These are phyloP conservation scores for Ondatra zibethicus DNA, from an alignment of 2,113 vertebrate species.

Conservation along the genomic window DNA sequence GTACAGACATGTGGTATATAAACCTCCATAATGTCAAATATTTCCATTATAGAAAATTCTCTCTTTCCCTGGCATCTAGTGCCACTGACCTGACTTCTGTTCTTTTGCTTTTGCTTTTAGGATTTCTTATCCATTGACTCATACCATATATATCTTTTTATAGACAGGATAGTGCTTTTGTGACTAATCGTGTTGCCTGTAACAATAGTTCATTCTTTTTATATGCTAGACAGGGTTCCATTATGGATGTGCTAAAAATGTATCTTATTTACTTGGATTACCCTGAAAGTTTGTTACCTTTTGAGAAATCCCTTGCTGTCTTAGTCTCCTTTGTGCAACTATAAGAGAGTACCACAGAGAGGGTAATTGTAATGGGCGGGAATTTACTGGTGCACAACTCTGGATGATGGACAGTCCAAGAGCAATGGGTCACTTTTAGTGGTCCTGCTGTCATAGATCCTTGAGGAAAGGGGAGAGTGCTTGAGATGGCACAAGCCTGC, in stretches of 20 bases:
- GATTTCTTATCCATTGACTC: neutral
- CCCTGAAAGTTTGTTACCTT: too few species aligned
- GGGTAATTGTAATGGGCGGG: neutral
- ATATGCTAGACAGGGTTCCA: neutral
- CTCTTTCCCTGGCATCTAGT: neutral
- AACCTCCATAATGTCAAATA: neutral
- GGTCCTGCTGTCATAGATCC: neutral
- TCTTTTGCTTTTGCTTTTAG: conserved; percentile 16
- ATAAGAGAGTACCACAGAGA: neutral
- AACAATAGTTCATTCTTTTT: neutral
- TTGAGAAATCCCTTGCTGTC: neutral
- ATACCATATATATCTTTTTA: neutral
- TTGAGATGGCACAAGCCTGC: neutral
- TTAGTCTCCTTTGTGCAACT: neutral
- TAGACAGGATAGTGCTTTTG: neutral
- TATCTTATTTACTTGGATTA: neutral
- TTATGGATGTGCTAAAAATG: neutral
- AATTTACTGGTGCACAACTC: neutral
- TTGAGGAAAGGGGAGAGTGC: neutral
- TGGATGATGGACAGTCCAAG: neutral
- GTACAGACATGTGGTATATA: neutral
- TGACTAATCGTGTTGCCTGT: neutral
- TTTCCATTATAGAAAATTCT: neutral
- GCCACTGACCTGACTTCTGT: neutral
- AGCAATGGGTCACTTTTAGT: neutral